These are phyloP conservation scores for Himalopsyche phryganea DNA, from an alignment of 1,140 invertebrate species.

Conservation along the genomic window DNA sequence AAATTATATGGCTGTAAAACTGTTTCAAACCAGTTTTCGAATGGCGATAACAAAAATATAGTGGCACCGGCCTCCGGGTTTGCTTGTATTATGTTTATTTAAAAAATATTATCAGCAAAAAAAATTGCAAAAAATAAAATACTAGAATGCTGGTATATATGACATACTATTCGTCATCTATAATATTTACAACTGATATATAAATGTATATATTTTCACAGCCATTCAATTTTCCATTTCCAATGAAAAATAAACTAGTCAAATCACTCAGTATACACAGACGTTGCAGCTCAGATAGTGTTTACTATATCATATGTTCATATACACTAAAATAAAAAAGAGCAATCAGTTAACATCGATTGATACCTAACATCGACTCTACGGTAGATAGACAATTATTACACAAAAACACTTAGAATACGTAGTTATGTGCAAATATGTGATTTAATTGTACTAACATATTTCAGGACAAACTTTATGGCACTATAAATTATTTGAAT, in stretches of 20 bases:
- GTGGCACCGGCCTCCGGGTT: background rate
- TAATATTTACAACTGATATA: conserved; percentile 23
- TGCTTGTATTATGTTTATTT: background rate
- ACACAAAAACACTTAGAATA: conserved; percentile 8
- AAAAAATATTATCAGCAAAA: background rate
- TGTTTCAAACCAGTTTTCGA: background rate
- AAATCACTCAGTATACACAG: conserved; percentile 26
- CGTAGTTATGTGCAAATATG: conserved; percentile 5
- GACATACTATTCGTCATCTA: conserved; percentile 6
- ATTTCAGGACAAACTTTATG: conserved; percentile 17
- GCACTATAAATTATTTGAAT: conserved; percentile 10
- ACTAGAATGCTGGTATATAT: conserved; percentile 24
- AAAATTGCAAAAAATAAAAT: conserved; percentile 14
- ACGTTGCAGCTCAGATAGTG: background rate
- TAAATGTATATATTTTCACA: conserved; percentile 29
- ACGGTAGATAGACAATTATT: background rate
- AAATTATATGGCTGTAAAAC: conserved; percentile 8
- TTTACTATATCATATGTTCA: conserved; percentile 1
- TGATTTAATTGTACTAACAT: conserved; percentile 9
- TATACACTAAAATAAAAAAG: conserved; percentile 3
- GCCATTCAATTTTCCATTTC: conserved; percentile 34
- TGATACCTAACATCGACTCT: too few relatives aligned
- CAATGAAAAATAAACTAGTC: conserved; percentile 33
- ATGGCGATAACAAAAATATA: background rate
- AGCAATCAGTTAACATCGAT: too few relatives aligned